Evolutionary conservation across 2,797 vertebrate genomes (phyloP), one percentile per base, ranked within the genome.

Genomic region (Benthosema pterotum): DNA sequence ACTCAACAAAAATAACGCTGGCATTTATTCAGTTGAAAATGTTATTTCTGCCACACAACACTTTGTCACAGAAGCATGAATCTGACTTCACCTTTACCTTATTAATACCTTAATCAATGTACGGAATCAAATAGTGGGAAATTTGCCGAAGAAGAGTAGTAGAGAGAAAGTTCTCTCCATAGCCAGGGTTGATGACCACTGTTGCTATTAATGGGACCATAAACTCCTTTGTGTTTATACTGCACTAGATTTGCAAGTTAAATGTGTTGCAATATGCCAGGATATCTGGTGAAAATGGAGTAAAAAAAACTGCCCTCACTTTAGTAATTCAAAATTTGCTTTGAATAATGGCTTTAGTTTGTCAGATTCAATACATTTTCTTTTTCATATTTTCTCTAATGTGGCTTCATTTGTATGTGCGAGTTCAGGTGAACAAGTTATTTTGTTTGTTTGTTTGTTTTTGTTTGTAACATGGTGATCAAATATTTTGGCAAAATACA

Each of bases 111-210:
- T 74, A 49, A 77, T 67, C 74, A 52, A 67, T 65, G 58, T 52
- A 59, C 63, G 58, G 11, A 71, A 67, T 72, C 63, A 63, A 13
- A 46, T 65, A 17, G 51, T 52, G 14, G 22, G 63, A 80, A 63
- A 48, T 46, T 60, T 77, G 54, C 78, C 32, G 67, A 72, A 19
- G 42, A 65, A 55, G 66, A 19, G 55, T 55, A 51, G 57, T 69
- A 51, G n/a, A 72, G 65, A 66, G 47, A 32, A 65, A 68, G 63
- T 65, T 65, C 46, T 83, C 63, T 83, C 71, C 57, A 55, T 54
- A 61, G 65, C 54, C 66, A 77, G 75, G 78, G 74, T 77, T 78
- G 72, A 66, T 71, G 81, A 86, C 83, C 84, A 88, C 83, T 90
- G 81, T 82, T 62, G 67, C 48, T 77, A 45, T 71, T 76, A 72